Evolutionary conservation across 1,140 invertebrate species (phyloP).

Genomic region (Drosophila willistoni): DNA sequence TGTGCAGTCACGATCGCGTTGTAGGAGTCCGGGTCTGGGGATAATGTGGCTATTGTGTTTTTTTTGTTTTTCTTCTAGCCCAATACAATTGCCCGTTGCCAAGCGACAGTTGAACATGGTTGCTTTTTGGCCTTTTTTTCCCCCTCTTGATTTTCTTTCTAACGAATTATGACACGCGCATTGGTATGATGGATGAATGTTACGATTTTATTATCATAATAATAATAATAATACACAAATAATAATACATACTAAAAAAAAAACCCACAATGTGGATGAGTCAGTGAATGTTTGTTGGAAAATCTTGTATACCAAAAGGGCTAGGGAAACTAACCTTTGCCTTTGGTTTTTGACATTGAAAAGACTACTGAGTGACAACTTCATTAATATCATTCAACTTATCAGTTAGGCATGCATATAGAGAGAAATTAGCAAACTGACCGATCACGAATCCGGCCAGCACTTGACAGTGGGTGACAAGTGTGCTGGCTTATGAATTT

Average conservation of each 20-base stretch:
- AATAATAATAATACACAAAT: slow-evolving; percentile 7
- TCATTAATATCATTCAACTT: slow-evolving; percentile 69
- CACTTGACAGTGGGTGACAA: slow-evolving; percentile 69
- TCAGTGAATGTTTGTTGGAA: slow-evolving; percentile 40
- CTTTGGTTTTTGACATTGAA: slow-evolving; percentile 66
- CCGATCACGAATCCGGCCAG: slow-evolving; percentile 38
- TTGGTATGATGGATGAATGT: slow-evolving; percentile 72
- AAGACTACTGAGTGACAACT: slow-evolving; percentile 61
- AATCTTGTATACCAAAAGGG: slow-evolving; percentile 24
- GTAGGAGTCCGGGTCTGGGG: slow-evolving; percentile 33
- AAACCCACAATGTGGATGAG: slow-evolving; percentile 53
- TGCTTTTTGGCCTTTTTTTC: slow-evolving; percentile 24
- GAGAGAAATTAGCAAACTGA: slow-evolving; percentile 48
- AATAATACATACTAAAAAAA: slow-evolving; percentile 1
- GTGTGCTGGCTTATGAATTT: slow-evolving; percentile 75
- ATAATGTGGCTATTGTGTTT: slow-evolving; percentile 70
- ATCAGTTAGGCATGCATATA: slow-evolving; percentile 40
- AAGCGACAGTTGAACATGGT: slow-evolving; percentile 69
- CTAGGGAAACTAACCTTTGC: slow-evolving; percentile 45
- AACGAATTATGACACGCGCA: slow-evolving; percentile 77
- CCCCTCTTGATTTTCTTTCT: slow-evolving; percentile 55
- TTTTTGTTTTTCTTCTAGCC: too few species aligned
- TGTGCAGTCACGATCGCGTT: slow-evolving; percentile 75
- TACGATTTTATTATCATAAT: slow-evolving; percentile 50
- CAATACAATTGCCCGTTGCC: slow-evolving; percentile 16